phyloP scores from a whole-genome alignment of 2,888 invertebrate genomes.

The Phanerotoma sp. region DNA sequence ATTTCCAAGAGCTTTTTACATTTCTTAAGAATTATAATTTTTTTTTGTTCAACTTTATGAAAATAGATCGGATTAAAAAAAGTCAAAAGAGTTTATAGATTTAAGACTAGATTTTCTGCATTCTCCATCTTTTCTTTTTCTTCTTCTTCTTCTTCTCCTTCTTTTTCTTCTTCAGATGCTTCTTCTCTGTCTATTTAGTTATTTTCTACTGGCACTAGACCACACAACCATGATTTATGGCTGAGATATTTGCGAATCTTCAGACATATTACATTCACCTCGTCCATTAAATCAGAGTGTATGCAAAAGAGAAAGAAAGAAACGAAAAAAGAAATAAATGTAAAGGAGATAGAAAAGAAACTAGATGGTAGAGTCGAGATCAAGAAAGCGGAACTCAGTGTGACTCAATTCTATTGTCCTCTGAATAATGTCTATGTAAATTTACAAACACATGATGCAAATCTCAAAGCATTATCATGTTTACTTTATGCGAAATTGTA shows the following conservation, averaged over 20 bases:
- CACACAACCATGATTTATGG: conserved; percentile 22
- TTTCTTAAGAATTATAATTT: no score
- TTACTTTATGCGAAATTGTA: neutral
- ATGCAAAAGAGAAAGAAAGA: neutral
- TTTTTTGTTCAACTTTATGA: no score
- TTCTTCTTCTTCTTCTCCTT: neutral
- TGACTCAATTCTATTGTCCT: conserved; percentile 7
- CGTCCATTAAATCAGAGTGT: conserved; percentile 23
- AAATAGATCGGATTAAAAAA: no score
- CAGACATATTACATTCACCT: conserved; percentile 19
- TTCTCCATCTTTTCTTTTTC: no score
- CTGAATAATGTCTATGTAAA: conserved; percentile 19
- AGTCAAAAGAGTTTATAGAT: no score
- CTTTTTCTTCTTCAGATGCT: neutral
- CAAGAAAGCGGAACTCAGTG: conserved; percentile 22
- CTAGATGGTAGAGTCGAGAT: neutral
- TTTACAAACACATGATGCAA: conserved; percentile 11
- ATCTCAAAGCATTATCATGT: conserved; percentile 3
- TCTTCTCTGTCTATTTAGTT: no score
- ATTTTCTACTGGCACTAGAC: neutral
- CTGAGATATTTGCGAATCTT: conserved; percentile 12
- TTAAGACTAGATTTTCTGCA: no score
- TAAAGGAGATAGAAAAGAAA: neutral
- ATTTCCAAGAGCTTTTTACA: no score
- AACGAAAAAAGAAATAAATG: neutral